phyloP scores from a whole-genome alignment of 2,797 vertebrate species.

The Leptoclinus maculatus region DNA sequence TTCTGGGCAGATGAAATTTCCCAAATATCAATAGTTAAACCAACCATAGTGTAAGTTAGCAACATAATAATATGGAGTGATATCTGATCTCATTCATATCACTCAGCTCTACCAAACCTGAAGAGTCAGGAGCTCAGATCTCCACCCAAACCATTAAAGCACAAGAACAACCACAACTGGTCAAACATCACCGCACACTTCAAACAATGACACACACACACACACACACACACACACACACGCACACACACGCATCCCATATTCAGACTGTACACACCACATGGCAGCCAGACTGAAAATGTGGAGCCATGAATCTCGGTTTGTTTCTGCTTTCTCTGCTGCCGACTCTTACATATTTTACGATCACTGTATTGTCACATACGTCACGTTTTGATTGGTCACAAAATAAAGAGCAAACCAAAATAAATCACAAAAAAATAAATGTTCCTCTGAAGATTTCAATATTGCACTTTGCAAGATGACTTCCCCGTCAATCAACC shows the following conservation, averaged over 20 bases:
- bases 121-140: background rate
- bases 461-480: background rate
- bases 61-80: background rate
- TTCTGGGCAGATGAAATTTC: background rate
- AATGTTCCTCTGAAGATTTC: background rate
- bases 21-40: background rate
- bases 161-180: slow-evolving; percentile 18
- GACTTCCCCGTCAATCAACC: background rate
- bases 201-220: slow-evolving; percentile 18
- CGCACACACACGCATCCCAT: slow-evolving; percentile 10
- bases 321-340: background rate
- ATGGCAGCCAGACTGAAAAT: slow-evolving; percentile 13
- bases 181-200: slow-evolving; percentile 37
- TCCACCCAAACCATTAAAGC: slow-evolving; percentile 16
- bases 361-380: background rate
- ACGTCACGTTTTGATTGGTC: background rate
- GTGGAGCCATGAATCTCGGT: background rate
- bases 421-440: background rate
- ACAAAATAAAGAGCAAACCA: background rate
- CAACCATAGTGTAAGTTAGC: background rate
- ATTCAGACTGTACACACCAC: slow-evolving; percentile 38
- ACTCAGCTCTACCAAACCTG: slow-evolving; percentile 28
- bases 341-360: background rate
- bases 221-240: slow-evolving; percentile 1
- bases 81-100: background rate